Percentiles rank a stretch among this genome's conserved stretches.
Evolutionary conservation across 2,113 vertebrate genomes (phyloP).

Genomic region (Halcyon senegalensis): DNA sequence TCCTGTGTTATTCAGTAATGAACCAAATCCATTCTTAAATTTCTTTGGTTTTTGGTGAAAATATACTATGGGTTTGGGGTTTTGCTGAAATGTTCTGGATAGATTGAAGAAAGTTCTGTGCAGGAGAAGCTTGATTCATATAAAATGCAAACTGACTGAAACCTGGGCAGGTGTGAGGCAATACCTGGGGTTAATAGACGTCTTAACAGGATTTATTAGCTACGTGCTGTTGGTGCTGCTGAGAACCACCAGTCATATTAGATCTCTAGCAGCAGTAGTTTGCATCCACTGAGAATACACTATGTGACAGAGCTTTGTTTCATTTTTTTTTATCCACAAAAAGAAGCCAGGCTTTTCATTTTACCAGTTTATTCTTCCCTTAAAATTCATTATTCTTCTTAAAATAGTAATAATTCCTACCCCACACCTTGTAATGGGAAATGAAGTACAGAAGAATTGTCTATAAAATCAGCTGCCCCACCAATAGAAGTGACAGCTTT

Average conservation of each 20-base stretch:
- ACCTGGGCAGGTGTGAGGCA: background rate
- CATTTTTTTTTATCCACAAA: background rate
- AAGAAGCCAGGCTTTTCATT: background rate
- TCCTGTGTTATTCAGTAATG: background rate
- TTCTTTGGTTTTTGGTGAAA: background rate
- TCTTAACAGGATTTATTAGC: background rate
- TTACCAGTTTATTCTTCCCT: background rate
- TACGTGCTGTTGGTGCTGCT: background rate
- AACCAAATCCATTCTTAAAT: background rate
- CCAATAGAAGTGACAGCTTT: background rate
- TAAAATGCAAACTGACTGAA: background rate
- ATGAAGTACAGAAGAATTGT: background rate
- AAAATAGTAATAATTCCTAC: background rate
- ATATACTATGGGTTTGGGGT: background rate
- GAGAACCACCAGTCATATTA: background rate
- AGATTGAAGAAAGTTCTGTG: background rate
- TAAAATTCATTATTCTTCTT: background rate
- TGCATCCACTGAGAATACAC: background rate
- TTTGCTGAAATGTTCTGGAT: background rate
- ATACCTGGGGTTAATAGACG: background rate
- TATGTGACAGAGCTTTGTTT: background rate
- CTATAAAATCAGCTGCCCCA: background rate
- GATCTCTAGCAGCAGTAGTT: background rate
- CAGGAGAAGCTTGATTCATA: background rate
- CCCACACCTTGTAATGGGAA: background rate